These are phyloP conservation scores for Lycophotia porphyrea DNA, from an alignment of 2,888 invertebrate genomes.

Conservation along the genomic window DNA sequence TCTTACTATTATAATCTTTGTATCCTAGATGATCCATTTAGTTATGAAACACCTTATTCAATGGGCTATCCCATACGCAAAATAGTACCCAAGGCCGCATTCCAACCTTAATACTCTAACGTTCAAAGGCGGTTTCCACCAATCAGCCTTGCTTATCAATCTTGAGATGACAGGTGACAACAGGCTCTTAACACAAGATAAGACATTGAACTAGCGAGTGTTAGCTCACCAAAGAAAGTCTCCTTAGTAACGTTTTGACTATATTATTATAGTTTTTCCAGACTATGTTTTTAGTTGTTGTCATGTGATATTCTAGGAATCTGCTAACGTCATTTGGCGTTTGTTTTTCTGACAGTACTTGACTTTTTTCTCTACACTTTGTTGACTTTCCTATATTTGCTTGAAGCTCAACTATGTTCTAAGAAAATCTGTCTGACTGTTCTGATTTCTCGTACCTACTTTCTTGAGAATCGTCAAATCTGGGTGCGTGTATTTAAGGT, in stretches of 20 bases:
- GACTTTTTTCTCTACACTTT: neutral
- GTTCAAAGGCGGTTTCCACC: slow-evolving; percentile 79
- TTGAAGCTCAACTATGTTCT: neutral
- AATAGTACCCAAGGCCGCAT: slow-evolving; percentile 70
- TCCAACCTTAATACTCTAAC: slow-evolving; percentile 70
- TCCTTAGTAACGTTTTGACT: slow-evolving; percentile 12
- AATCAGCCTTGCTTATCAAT: slow-evolving; percentile 83
- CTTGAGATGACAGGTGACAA: slow-evolving; percentile 79
- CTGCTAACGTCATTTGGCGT: neutral
- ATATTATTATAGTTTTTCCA: neutral
- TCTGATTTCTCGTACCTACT: neutral
- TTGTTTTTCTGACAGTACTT: slow-evolving; percentile 16
- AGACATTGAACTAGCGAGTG: slow-evolving; percentile 53
- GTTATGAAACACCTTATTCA: neutral
- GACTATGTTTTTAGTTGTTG: neutral
- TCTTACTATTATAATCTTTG: neutral
- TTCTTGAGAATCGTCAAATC: neutral
- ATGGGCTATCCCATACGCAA: slow-evolving; percentile 12
- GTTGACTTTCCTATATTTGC: slow-evolving; percentile 5
- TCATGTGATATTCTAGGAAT: slow-evolving; percentile 6
- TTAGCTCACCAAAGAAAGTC: slow-evolving; percentile 53
- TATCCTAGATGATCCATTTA: neutral
- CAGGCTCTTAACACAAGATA: slow-evolving; percentile 80
- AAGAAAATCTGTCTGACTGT: neutral
- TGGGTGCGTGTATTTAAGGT: neutral